Conservation (phyloP, 2,888 invertebrate species). For the Schizaphis graminum region DNA sequence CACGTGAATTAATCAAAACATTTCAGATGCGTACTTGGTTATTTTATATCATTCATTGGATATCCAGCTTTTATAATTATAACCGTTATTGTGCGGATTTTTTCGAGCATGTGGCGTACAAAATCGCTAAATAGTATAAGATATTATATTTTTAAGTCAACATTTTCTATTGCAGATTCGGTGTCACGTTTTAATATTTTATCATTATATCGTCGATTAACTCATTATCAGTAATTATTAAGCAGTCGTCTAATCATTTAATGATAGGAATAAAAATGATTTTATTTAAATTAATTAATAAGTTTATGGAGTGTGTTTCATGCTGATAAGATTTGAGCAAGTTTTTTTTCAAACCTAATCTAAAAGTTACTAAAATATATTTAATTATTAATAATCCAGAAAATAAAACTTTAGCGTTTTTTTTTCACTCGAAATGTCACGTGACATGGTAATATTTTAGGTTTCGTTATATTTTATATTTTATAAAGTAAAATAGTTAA, state of each 20-base stretch:
- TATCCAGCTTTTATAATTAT: not conserved
- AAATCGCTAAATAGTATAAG: not conserved
- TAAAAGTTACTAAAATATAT: not conserved
- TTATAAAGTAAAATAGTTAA: not conserved
- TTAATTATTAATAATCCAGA: not conserved
- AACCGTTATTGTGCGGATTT: not conserved
- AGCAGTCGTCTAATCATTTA: not conserved
- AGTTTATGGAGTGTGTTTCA: slow-evolving; percentile 10
- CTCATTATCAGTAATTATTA: not conserved
- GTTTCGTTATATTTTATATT: not conserved
- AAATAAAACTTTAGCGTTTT: not conserved
- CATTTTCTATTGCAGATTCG: not conserved
- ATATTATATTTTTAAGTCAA: not conserved
- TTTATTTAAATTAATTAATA: slow-evolving; percentile 21
- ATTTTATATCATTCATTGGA: not conserved
- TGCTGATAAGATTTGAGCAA: not conserved
- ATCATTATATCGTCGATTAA: not conserved
- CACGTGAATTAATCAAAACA: not conserved
- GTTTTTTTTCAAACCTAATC: not conserved
- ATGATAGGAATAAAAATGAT: not conserved
- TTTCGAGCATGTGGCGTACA: not conserved
- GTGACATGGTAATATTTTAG: not conserved
- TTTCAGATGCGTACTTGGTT: not conserved
- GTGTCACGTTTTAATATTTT: not conserved
- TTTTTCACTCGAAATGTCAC: not conserved